Percentiles rank a stretch among this genome's conserved stretches.
phyloP scores from a whole-genome alignment of 2,797 vertebrate species.

The Hyperoplus lanceolatus region DNA sequence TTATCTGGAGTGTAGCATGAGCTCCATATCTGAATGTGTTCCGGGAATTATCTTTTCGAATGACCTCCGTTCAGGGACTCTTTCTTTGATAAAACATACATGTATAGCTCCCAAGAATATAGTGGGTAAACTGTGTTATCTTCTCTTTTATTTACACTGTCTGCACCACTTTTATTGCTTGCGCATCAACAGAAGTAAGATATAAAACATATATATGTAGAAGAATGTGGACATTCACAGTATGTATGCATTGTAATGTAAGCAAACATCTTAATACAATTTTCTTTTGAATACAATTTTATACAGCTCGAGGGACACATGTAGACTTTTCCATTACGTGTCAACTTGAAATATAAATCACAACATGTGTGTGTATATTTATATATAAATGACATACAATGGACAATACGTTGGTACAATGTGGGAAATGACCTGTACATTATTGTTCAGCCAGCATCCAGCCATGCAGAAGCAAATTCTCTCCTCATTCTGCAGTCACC shows the following conservation, averaged over 20 bases:
- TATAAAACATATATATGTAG: constrained; percentile 11
- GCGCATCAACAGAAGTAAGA: constrained; percentile 33
- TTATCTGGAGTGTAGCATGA: constrained; percentile 46
- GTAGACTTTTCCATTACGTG: background rate
- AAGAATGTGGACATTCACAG: constrained; percentile 17
- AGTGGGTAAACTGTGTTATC: constrained; percentile 45
- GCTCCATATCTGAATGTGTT: constrained; percentile 58
- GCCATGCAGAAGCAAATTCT: constrained; percentile 71
- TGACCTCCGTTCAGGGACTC: constrained; percentile 62
- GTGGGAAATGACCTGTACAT: constrained; percentile 60
- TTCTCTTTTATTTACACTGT: constrained; percentile 19
- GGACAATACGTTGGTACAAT: constrained; percentile 41
- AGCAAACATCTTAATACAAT: background rate
- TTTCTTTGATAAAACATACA: constrained; percentile 56
- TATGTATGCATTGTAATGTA: background rate
- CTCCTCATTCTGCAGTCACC: constrained; percentile 81
- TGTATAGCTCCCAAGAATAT: constrained; percentile 50
- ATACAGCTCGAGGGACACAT: background rate
- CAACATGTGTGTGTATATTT: background rate
- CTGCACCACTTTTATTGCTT: constrained; percentile 25
- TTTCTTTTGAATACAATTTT: background rate
- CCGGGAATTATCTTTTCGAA: constrained; percentile 65
- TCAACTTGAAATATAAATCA: constrained; percentile 10
- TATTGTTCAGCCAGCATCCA: constrained; percentile 53
- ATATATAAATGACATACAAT: background rate